phyloP scores from a whole-genome alignment of 2,113 vertebrate species.

The Aramus guarauna region DNA sequence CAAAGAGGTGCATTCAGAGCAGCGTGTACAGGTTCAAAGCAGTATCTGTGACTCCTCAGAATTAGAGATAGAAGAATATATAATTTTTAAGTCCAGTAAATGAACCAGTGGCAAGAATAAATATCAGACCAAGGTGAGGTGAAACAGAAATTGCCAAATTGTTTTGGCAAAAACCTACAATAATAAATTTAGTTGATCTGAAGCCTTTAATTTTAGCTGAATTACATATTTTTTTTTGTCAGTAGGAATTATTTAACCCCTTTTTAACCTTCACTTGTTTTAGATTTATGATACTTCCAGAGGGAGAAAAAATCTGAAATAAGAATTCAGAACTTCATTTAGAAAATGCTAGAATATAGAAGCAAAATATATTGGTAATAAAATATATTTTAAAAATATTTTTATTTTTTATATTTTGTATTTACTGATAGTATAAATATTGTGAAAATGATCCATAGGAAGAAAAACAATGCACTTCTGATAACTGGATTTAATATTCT shows the following conservation, averaged over 20 bases:
- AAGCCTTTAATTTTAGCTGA: neutral
- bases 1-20: neutral
- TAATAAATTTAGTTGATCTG: neutral
- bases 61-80: neutral
- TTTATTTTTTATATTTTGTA: neutral
- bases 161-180: neutral
- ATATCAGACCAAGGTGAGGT: neutral
- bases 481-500: neutral
- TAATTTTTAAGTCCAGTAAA: neutral
- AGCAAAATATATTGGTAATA: neutral
- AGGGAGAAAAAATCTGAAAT: neutral
- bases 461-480: neutral
- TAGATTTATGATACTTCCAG: neutral
- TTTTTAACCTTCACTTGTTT: neutral
- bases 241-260: neutral
- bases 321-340: neutral
- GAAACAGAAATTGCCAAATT: neutral
- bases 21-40: neutral
- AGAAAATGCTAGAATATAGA: neutral
- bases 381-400: neutral
- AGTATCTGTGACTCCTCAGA: neutral
- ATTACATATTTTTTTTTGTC: neutral
- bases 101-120: neutral
- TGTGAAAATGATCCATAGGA: neutral
- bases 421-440: neutral